Conservation (phyloP, 2,797 vertebrate species). For the Uromys caudimaculatus region DNA sequence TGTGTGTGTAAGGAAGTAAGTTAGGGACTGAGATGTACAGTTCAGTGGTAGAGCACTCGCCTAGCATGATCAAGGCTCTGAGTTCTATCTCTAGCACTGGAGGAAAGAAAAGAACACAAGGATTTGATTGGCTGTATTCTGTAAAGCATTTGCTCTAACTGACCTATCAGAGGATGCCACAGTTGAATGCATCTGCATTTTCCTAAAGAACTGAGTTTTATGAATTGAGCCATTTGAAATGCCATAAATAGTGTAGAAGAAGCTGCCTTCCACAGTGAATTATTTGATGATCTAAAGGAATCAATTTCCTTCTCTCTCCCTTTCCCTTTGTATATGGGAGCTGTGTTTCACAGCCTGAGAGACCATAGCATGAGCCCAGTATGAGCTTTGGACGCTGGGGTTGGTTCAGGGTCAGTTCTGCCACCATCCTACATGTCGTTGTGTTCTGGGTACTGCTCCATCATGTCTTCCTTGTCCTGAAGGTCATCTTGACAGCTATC, state of each 20-base stretch:
- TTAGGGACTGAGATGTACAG: background rate
- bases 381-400: background rate
- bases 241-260: background rate
- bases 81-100: background rate
- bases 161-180: background rate
- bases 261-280: background rate
- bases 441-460: background rate
- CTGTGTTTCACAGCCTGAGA: background rate
- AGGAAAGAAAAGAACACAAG: background rate
- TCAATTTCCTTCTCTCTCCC: background rate
- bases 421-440: background rate
- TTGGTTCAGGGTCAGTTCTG: background rate
- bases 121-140: background rate
- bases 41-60: background rate
- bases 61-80: background rate
- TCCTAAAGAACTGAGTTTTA: conserved; percentile 46
- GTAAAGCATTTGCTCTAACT: background rate
- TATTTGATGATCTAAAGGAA: conserved; percentile 47
- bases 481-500: background rate
- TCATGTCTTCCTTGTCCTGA: background rate
- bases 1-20: background rate
- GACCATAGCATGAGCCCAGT: background rate
- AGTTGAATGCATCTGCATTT: background rate
- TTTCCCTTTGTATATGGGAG: background rate
- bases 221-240: conserved; percentile 36